Percentiles rank a stretch among this genome's conserved stretches.
phyloP scores from a whole-genome alignment of 2,888 invertebrate species.

The Chalcis sispes region DNA sequence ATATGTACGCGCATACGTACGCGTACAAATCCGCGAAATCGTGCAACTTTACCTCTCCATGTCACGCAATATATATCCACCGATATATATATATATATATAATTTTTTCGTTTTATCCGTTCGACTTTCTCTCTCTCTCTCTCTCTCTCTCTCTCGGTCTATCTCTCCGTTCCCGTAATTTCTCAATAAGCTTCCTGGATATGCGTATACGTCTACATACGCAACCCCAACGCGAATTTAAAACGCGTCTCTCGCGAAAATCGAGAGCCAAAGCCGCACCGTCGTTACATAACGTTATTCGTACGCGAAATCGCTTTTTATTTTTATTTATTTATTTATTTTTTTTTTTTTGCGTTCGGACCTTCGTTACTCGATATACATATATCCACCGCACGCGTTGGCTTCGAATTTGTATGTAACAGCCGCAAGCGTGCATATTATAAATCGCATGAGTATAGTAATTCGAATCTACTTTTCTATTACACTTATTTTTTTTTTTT shows the following conservation, averaged over 20 bases:
- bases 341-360: conserved; percentile 6
- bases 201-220: not conserved
- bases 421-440: too few relatives aligned
- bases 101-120: not conserved
- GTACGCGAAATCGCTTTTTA: not conserved
- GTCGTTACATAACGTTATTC: conserved; percentile 19
- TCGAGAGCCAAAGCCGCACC: conserved; percentile 21
- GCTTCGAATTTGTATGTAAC: conserved; percentile 12
- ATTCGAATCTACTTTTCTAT: too few relatives aligned
- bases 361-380: conserved; percentile 16
- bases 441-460: too few relatives aligned
- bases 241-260: conserved; percentile 6
- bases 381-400: not conserved
- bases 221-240: not conserved
- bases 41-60: not conserved
- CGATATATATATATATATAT: not conserved
- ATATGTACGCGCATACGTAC: too few relatives aligned
- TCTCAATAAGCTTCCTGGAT: not conserved
- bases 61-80: conserved; percentile 16
- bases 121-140: too few relatives aligned
- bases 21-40: too few relatives aligned
- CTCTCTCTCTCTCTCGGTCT: too few relatives aligned
- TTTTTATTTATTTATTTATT: too few relatives aligned
- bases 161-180: too few relatives aligned
- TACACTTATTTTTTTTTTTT: too few relatives aligned